Evolutionary conservation across 2,797 vertebrate species (phyloP).

Genomic region (Pseudomugil tenellus): DNA sequence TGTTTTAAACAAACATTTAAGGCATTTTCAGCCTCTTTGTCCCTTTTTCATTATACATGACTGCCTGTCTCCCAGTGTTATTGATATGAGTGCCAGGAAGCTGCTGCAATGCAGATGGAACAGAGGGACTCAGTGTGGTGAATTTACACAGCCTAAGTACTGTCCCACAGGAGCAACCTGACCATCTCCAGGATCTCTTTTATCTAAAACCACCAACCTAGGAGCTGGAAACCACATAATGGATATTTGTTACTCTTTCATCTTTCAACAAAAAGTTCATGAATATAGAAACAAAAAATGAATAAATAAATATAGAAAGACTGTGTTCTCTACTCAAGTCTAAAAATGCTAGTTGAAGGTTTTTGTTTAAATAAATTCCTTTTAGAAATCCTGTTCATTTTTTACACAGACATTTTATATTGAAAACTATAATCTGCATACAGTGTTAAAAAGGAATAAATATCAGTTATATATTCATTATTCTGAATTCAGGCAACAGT

Average conservation of each 20-base stretch:
- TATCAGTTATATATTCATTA: slow-evolving; percentile 14
- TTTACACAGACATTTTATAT: background rate
- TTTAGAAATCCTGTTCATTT: background rate
- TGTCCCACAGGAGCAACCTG: slow-evolving; percentile 37
- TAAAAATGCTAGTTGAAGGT: background rate
- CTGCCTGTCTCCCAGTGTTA: slow-evolving; percentile 32
- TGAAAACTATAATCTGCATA: background rate
- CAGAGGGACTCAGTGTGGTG: slow-evolving; percentile 70
- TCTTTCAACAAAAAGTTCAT: slow-evolving; percentile 1
- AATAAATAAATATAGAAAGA: too few relatives aligned
- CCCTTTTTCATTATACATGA: slow-evolving; percentile 10
- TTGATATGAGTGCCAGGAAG: slow-evolving; percentile 59
- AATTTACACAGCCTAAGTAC: slow-evolving; percentile 60
- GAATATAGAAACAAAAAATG: background rate
- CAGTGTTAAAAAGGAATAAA: background rate
- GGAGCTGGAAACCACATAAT: slow-evolving; percentile 13
- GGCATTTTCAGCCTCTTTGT: slow-evolving; percentile 1
- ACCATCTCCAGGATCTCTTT: slow-evolving; percentile 42
- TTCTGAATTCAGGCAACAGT: slow-evolving; percentile 16
- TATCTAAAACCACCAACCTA: slow-evolving; percentile 18
- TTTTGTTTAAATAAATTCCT: background rate
- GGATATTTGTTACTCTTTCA: background rate
- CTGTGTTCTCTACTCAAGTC: too few relatives aligned
- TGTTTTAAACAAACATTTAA: slow-evolving; percentile 6
- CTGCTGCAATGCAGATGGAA: slow-evolving; percentile 53